A percentile compares a stretch with the other conserved stretches of the same genome.
These are phyloP conservation scores for Stichopus horrens DNA, from an alignment of 53 echinoderm and acorn worm genomes.

Conservation along the genomic window DNA sequence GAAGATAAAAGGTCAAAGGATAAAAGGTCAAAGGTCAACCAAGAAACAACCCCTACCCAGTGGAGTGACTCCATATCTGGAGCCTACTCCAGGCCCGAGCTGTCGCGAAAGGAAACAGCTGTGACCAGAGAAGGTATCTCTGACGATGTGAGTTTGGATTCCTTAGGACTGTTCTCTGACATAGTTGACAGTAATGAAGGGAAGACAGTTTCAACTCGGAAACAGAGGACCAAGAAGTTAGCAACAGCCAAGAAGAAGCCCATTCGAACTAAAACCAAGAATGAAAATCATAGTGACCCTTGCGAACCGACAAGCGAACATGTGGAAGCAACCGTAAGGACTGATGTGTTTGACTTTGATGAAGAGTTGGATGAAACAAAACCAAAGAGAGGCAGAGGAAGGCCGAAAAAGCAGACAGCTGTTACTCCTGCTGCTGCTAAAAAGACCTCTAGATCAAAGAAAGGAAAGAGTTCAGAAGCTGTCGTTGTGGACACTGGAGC, in stretches of 20 bases:
- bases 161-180: conserved; percentile 81
- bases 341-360: conserved; percentile 63
- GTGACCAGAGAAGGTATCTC: conserved; percentile 31
- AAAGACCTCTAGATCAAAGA: background rate
- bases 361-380: conserved; percentile 39
- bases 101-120: conserved; percentile 63
- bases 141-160: conserved; percentile 40
- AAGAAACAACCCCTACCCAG: conserved; percentile 5
- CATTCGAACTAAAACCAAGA: conserved; percentile 57
- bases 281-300: conserved; percentile 52
- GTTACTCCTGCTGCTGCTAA: background rate
- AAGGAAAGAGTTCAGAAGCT: background rate
- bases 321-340: background rate
- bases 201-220: background rate
- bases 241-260: conserved; percentile 11
- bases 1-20: background rate
- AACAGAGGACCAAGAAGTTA: background rate
- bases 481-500: background rate
- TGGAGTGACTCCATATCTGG: conserved; percentile 28
- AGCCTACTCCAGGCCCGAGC: conserved; percentile 63
- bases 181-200: conserved; percentile 32
- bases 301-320: background rate
- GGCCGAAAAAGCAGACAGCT: conserved; percentile 26
- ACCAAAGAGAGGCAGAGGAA: conserved; percentile 54
- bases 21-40: background rate